Evolutionary conservation across 1,140 invertebrate genomes (phyloP).

Genomic region (Drosophila micromelanica): DNA sequence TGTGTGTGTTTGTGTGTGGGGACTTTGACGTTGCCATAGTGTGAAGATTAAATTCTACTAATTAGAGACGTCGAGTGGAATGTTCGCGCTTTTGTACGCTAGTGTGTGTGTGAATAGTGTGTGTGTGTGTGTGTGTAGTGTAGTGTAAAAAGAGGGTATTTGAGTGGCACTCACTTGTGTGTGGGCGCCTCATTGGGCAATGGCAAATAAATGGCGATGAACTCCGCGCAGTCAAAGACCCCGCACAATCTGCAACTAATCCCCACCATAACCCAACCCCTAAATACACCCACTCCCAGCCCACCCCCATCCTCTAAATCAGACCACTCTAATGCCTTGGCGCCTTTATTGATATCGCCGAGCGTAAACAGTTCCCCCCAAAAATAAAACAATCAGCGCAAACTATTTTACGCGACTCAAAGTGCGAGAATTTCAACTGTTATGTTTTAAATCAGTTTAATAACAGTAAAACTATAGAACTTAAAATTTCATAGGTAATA

Average conservation of each 20-base stretch:
- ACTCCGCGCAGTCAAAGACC: constrained; percentile 55
- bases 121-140: constrained; percentile 16
- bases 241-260: constrained; percentile 22
- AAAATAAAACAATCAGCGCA: constrained; percentile 59
- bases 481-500: not conserved
- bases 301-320: constrained; percentile 1
- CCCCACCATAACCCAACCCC: constrained; percentile 19
- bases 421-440: not conserved
- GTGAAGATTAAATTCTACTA: constrained; percentile 83
- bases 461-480: too few species aligned
- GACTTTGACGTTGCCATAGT: constrained; percentile 79
- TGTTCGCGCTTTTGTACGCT: constrained; percentile 71
- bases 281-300: not conserved
- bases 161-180: constrained; percentile 27
- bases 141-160: constrained; percentile 5
- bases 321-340: constrained; percentile 14
- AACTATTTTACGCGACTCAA: constrained; percentile 16
- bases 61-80: constrained; percentile 82
- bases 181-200: constrained; percentile 51
- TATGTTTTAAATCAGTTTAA: not conserved
- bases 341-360: not conserved
- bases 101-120: not conserved
- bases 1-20: not conserved
- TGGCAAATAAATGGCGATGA: constrained; percentile 74
- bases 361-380: not conserved